A percentile compares a stretch with the other conserved stretches of the same genome.
These are phyloP conservation scores for Heteropelma amictum DNA, from an alignment of 2,888 invertebrate genomes.

Conservation along the genomic window DNA sequence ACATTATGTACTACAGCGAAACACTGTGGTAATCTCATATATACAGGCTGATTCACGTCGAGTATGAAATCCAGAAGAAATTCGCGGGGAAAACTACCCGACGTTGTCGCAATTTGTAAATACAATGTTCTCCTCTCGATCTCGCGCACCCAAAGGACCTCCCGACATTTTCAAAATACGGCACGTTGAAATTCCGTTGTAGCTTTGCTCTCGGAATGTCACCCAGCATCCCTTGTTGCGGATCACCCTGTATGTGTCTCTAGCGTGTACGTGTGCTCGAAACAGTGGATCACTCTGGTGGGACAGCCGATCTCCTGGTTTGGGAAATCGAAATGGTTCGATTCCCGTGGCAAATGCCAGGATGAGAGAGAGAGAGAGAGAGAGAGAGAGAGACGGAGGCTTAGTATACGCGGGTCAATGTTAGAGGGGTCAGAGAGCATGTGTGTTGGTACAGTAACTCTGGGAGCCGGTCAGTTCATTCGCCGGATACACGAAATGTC, in stretches of 20 bases:
- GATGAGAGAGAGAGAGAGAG: slow-evolving; percentile 17
- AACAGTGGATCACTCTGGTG: slow-evolving; percentile 66
- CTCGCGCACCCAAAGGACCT: no score
- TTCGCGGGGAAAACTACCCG: no score
- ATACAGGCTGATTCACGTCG: no score
- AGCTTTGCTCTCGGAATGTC: no score
- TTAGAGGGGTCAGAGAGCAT: slow-evolving; percentile 37
- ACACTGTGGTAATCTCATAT: no score
- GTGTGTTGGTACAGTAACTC: slow-evolving; percentile 33
- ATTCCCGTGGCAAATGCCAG: slow-evolving; percentile 51
- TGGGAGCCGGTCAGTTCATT: slow-evolving; percentile 39
- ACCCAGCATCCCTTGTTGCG: no score
- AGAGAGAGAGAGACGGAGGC: slow-evolving; percentile 65
- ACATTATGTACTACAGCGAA: no score
- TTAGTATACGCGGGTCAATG: slow-evolving; percentile 48
- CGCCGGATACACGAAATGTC: slow-evolving; percentile 48
- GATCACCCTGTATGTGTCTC: not conserved
- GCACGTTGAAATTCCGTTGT: no score
- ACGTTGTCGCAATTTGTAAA: no score
- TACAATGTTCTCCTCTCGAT: no score
- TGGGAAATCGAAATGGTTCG: slow-evolving; percentile 64
- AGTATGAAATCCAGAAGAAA: no score
- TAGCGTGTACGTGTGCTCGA: slow-evolving; percentile 28
- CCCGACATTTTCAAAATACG: no score
- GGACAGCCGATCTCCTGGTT: slow-evolving; percentile 63